phyloP scores from a whole-genome alignment of 2,797 vertebrate species.

The Mus minutoides region DNA sequence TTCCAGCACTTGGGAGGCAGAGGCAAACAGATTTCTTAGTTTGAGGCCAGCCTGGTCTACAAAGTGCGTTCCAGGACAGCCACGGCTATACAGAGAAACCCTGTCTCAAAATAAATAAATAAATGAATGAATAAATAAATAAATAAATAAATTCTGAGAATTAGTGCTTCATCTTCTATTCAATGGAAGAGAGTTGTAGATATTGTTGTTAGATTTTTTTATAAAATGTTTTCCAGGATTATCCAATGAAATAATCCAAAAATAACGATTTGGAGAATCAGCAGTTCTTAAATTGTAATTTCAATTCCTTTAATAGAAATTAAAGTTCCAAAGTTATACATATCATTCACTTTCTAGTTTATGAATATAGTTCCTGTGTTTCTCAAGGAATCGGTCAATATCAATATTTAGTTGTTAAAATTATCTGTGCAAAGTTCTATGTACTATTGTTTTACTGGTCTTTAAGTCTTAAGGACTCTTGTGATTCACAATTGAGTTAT shows the following conservation, averaged over 20 bases:
- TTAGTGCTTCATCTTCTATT: neutral
- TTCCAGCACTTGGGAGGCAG: too few relatives aligned
- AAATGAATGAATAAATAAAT: too few relatives aligned
- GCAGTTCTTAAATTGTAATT: neutral
- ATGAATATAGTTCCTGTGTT: neutral
- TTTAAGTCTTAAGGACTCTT: neutral
- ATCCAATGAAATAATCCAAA: neutral
- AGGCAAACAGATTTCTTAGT: too few relatives aligned
- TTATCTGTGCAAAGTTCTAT: neutral
- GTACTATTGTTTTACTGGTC: constrained; percentile 1
- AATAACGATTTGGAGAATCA: neutral
- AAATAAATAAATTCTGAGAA: neutral
- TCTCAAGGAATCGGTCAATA: neutral
- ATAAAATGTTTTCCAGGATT: constrained; percentile 9
- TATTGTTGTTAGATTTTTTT: neutral
- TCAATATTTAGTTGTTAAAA: constrained; percentile 7
- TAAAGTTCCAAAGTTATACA: constrained; percentile 49
- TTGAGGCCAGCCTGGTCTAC: too few relatives aligned
- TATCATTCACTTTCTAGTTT: neutral
- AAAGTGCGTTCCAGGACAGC: too few relatives aligned
- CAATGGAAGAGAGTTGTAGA: neutral
- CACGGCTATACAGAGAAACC: too few relatives aligned
- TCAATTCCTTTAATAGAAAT: neutral
- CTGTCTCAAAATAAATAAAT: too few relatives aligned
- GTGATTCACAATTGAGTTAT: constrained; percentile 13